Evolutionary conservation across 2,113 vertebrate genomes (phyloP), one percentile per base, ranked within the genome.

Genomic region (Ploceus nigricollis): DNA sequence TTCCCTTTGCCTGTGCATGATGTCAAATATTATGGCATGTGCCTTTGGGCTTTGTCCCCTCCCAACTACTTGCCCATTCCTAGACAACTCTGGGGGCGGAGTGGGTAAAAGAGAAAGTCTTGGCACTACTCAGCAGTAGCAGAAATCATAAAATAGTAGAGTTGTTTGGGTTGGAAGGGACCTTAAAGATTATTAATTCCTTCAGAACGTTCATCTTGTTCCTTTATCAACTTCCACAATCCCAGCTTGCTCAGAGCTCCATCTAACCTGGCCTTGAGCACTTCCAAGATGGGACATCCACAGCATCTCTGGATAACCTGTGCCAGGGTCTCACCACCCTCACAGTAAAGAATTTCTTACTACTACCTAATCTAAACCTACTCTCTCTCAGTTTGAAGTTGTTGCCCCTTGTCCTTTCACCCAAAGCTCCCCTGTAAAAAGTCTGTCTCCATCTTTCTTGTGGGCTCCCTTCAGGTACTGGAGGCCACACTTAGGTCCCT

Each of bases 191-290:
- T 5, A 21, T 39, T 14, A 2, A 4, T 58, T 60, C 24, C 28
- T 8, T 68, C 51, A 50, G 31, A 50, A 27, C 0, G 0, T 35
- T 56, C 0, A 13, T 30, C 30, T 56, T 1, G 0, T 84, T 76
- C 13, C 44, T 86, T 58, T 50, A 35, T 18, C 21, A 25, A 5
- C 25, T 58, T 76, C 21, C 28, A 45, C 12, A 3, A 21, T 3
- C 5, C 6, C 51, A 45, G 45, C 16, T 6, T 58, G 33, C 4
- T 4, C 28, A 51, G 23, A 58, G 13, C 1, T 9, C 31, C 13
- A 39, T 33, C 44, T 28, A 81, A 0, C 6, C 27, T 45, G 33
- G 7, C 15, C 37, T 58, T 58, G 51, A 8, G 37, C 23, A 7
- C 6, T 81, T 21, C 19, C 5, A 73, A 12, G 28, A 8, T 17